Conservation (phyloP, 2,113 vertebrate species). For the Gymnobelideus leadbeateri region DNA sequence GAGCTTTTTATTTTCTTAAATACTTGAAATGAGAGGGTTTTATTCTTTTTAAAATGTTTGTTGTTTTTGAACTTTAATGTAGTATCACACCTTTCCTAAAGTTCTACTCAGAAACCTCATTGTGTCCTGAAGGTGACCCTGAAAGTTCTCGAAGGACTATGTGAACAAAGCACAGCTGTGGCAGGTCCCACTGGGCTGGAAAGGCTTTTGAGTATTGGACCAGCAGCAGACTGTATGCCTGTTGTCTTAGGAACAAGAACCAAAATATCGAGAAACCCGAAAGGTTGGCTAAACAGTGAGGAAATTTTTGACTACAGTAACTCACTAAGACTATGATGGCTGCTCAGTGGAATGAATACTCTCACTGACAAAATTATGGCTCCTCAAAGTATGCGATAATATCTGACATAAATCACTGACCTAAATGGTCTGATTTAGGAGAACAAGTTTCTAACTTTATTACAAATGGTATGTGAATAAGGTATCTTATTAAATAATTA, state of each 20-base stretch:
- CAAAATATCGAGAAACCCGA: not conserved
- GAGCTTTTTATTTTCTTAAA: not conserved
- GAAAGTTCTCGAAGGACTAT: not conserved
- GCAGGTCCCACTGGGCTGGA: not conserved
- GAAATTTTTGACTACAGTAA: not conserved
- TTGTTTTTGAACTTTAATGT: not conserved
- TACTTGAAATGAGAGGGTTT: not conserved
- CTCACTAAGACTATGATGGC: not conserved
- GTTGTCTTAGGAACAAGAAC: not conserved
- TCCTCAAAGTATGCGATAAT: not conserved
- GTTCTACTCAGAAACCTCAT: not conserved
- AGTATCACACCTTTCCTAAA: not conserved
- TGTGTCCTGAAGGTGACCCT: not conserved
- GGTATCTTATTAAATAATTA: constrained; percentile 55
- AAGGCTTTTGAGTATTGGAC: not conserved
- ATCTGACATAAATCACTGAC: not conserved
- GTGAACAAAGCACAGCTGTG: not conserved
- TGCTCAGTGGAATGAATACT: not conserved
- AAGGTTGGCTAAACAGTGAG: not conserved
- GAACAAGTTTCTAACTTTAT: constrained; percentile 51
- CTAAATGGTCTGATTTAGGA: constrained; percentile 39
- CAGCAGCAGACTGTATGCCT: not conserved
- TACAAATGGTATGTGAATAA: constrained; percentile 38
- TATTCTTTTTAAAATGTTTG: not conserved
- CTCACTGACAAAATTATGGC: not conserved